These are phyloP conservation scores for Drosophila bocqueti DNA, from an alignment of 1,140 invertebrate genomes.

Conservation along the genomic window DNA sequence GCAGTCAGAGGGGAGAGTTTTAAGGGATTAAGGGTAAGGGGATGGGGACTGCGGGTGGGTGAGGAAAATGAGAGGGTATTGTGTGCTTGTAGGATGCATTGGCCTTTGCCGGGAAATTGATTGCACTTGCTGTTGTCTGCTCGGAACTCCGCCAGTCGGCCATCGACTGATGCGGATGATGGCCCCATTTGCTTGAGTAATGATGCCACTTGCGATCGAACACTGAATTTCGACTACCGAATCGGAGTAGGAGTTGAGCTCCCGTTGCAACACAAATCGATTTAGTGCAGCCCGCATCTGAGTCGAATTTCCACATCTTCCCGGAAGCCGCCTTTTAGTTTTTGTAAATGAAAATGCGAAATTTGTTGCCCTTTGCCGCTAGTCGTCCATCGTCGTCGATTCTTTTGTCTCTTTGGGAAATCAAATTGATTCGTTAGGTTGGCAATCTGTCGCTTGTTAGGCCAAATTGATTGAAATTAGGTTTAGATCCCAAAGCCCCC, in stretches of 20 bases:
- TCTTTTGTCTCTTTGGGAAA: slow-evolving; percentile 54
- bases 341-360: slow-evolving; percentile 72
- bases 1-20: neutral
- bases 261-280: slow-evolving; percentile 50
- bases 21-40: neutral
- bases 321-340: slow-evolving; percentile 57
- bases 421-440: slow-evolving; percentile 74
- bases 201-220: slow-evolving; percentile 70
- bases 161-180: slow-evolving; percentile 62
- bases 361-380: slow-evolving; percentile 51
- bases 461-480: slow-evolving; percentile 79
- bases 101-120: slow-evolving; percentile 64
- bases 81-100: slow-evolving; percentile 31
- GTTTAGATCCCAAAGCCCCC: slow-evolving; percentile 35
- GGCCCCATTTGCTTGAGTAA: slow-evolving; percentile 80
- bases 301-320: slow-evolving; percentile 35
- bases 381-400: slow-evolving; percentile 6
- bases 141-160: slow-evolving; percentile 20
- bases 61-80: slow-evolving; percentile 5
- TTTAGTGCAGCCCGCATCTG: slow-evolving; percentile 42
- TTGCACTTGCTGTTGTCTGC: slow-evolving; percentile 75
- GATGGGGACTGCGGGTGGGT: neutral
- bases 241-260: neutral
- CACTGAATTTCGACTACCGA: slow-evolving; percentile 2
- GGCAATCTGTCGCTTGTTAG: slow-evolving; percentile 78